A percentile compares a stretch with the other conserved stretches of the same genome.
Evolutionary conservation across 23 tunicate species (phyloP).

Genomic region (Clavelina lepadiformis): DNA sequence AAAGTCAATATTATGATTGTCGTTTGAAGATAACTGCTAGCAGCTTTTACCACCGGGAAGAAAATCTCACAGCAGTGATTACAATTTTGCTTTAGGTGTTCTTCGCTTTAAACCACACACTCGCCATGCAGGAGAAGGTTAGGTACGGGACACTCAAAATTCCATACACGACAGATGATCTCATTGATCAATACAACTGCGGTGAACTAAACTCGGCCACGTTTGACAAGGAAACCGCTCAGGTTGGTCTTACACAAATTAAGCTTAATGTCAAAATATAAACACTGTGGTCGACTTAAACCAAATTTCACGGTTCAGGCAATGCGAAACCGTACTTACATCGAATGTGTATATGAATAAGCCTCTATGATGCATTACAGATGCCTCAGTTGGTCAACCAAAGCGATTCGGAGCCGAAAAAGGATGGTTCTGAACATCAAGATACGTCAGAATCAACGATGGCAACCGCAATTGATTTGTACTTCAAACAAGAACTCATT

Average conservation of each 20-base stretch:
- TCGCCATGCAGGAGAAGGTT: conserved; percentile 25
- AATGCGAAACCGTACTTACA: no score
- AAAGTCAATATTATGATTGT: no score
- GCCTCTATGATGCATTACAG: no score
- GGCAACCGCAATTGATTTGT: conserved; percentile 32
- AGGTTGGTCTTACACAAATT: no score
- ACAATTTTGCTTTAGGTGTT: conserved; percentile 23
- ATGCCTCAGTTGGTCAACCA: conserved; percentile 9
- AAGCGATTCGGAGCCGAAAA: not conserved
- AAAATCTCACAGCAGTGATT: no score
- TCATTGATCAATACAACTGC: conserved; percentile 45
- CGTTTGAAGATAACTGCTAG: no score
- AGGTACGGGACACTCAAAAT: conserved; percentile 12
- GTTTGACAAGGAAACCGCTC: conserved; percentile 33
- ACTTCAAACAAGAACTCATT: conserved; percentile 48
- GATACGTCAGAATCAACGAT: conserved; percentile 1
- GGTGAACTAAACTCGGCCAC: conserved; percentile 24
- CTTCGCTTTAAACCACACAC: conserved; percentile 53
- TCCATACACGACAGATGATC: conserved; percentile 56
- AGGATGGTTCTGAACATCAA: not conserved
- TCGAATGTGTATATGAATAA: no score
- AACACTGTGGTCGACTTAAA: no score
- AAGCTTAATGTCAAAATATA: no score
- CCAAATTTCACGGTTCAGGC: no score
- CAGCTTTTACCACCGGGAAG: no score